phyloP scores from a whole-genome alignment of 1,140 invertebrate genomes.

The Trachymyrmex cornetzi region DNA sequence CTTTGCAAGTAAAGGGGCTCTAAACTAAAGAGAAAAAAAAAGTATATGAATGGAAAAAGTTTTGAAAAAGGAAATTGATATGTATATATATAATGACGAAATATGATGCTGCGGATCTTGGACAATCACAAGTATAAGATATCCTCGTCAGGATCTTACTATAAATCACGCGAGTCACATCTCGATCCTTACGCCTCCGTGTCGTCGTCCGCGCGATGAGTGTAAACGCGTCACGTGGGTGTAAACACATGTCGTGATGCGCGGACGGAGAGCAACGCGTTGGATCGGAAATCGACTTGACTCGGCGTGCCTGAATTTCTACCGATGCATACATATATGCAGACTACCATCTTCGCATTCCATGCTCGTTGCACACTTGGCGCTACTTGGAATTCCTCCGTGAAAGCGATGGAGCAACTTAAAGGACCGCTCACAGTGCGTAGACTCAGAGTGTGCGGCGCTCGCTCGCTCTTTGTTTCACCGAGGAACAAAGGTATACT shows the following conservation, averaged over 20 bases:
- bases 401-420: slow-evolving; percentile 63
- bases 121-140: neutral
- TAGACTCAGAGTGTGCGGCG: neutral
- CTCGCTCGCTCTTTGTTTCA: slow-evolving; percentile 49
- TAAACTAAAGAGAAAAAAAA: neutral
- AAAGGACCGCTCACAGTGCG: slow-evolving; percentile 60
- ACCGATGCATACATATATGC: slow-evolving; percentile 62
- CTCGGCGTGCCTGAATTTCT: slow-evolving; percentile 66
- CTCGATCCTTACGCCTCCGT: neutral
- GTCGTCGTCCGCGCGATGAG: slow-evolving; percentile 25
- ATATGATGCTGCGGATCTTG: neutral
- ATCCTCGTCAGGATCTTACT: neutral
- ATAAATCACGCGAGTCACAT: slow-evolving; percentile 68
- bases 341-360: slow-evolving; percentile 72
- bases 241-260: slow-evolving; percentile 69
- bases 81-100: neutral
- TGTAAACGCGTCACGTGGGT: slow-evolving; percentile 69
- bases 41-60: neutral
- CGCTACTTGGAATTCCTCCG: slow-evolving; percentile 69
- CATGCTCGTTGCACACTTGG: slow-evolving; percentile 72
- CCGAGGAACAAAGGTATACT: slow-evolving; percentile 16
- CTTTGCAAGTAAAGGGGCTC: too few relatives aligned
- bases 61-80: neutral
- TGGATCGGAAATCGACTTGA: slow-evolving; percentile 64
- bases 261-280: slow-evolving; percentile 1